phyloP scores from a whole-genome alignment of 2,113 vertebrate genomes.

The Hydrochoerus hydrochaeris region DNA sequence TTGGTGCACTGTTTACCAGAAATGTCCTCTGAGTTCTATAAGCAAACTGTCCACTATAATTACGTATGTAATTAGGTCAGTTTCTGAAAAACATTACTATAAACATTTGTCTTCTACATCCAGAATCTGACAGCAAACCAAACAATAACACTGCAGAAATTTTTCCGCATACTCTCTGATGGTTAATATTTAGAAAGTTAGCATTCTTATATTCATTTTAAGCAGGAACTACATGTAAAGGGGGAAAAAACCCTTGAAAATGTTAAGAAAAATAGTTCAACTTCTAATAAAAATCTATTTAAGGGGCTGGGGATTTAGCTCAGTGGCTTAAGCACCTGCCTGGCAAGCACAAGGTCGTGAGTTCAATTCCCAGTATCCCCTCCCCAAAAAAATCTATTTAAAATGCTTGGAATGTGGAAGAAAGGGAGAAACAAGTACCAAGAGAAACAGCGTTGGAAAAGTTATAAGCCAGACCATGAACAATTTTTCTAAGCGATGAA shows the following conservation, averaged over 20 bases:
- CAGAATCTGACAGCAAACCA: constrained; percentile 31
- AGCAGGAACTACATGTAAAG: not conserved
- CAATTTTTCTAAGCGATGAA: not conserved
- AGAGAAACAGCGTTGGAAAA: not conserved
- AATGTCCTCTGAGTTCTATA: constrained; percentile 17
- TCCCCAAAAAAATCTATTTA: constrained; percentile 2
- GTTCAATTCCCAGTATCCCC: too few species aligned
- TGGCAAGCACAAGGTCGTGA: too few species aligned
- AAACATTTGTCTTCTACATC: constrained; percentile 31
- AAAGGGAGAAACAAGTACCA: not conserved
- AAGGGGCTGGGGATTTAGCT: too few species aligned
- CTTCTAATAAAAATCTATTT: constrained; percentile 16
- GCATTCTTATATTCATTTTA: not conserved
- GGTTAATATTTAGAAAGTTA: not conserved
- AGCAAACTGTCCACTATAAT: not conserved
- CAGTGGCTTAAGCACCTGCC: too few species aligned
- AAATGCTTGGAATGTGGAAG: not conserved
- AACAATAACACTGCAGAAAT: not conserved
- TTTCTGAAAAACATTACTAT: constrained; percentile 22
- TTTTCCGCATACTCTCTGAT: not conserved
- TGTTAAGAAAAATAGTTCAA: not conserved
- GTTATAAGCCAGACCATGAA: not conserved
- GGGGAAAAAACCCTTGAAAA: not conserved
- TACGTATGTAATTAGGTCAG: not conserved
- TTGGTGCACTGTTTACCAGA: constrained; percentile 10